Conservation (phyloP, 2,797 vertebrate genomes). For the Hydrocynus forskahlii region DNA sequence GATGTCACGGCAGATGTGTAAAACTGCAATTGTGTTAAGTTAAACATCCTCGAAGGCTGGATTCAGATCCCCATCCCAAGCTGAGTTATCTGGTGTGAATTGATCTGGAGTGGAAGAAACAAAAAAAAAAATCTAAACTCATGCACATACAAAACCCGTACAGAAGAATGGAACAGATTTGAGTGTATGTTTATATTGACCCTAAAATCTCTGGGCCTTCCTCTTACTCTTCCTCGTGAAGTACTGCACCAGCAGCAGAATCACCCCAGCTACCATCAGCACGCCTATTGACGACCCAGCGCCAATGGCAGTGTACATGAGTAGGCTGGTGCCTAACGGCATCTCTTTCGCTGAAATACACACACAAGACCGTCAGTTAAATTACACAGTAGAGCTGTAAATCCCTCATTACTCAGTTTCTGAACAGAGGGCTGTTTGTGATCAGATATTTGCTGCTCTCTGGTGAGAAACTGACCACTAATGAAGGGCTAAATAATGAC, state of each 20-base stretch:
- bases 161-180: not conserved
- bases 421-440: no score
- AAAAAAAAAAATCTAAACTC: not conserved
- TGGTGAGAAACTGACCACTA: no score
- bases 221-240: conserved; percentile 61
- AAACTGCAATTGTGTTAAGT: not conserved
- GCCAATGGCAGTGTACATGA: conserved; percentile 52
- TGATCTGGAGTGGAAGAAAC: conserved; percentile 47
- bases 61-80: conserved; percentile 62
- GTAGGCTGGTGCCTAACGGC: conserved; percentile 42
- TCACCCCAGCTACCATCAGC: conserved; percentile 57
- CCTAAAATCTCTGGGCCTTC: not conserved
- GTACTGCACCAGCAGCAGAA: conserved; percentile 32
- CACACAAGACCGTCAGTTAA: no score
- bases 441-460: no score
- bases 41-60: conserved; percentile 63
- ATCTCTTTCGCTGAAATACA: conserved; percentile 52
- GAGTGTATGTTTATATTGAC: not conserved
- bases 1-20: no score
- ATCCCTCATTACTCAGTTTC: no score
- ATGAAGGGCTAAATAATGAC: no score
- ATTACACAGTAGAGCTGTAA: no score
- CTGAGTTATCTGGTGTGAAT: not conserved
- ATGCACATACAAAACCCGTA: not conserved
- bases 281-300: conserved; percentile 27